A percentile compares a stretch with the other conserved stretches of the same genome.
These are phyloP conservation scores for Papilio gigon DNA, from an alignment of 2,888 invertebrate species.

Conservation along the genomic window DNA sequence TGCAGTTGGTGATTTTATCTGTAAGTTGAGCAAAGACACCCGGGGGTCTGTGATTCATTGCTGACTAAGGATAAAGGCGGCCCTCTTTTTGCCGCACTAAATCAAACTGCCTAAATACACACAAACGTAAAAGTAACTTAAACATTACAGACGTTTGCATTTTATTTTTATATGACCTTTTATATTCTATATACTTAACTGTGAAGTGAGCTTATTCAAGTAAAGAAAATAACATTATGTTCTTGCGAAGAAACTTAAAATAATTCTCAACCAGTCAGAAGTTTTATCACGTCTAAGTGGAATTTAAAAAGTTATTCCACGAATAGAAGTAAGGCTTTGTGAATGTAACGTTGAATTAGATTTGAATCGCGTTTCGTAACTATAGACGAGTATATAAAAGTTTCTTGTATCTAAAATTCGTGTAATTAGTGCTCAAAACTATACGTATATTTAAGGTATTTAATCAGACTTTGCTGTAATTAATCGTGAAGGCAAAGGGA, in stretches of 20 bases:
- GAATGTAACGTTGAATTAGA: no score
- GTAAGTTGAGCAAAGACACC: slow-evolving; percentile 25
- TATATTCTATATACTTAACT: background rate
- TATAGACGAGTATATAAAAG: background rate
- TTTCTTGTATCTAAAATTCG: background rate
- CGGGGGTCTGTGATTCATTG: slow-evolving; percentile 28
- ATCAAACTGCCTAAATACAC: slow-evolving; percentile 34
- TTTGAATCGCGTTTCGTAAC: background rate
- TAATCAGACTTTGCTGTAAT: slow-evolving; percentile 32
- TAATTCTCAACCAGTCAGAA: background rate
- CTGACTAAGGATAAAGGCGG: slow-evolving; percentile 23
- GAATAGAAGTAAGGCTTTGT: no score
- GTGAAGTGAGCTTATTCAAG: background rate
- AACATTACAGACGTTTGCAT: background rate
- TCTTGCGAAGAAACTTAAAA: no score
- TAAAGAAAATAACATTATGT: background rate
- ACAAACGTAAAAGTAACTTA: slow-evolving; percentile 6
- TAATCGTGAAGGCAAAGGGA: slow-evolving; percentile 18
- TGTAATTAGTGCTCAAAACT: slow-evolving; percentile 3
- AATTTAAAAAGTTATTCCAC: background rate
- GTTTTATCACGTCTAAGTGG: background rate
- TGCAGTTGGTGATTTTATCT: slow-evolving; percentile 15
- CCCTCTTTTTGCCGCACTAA: slow-evolving; percentile 22
- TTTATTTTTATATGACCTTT: background rate
- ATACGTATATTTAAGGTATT: slow-evolving; percentile 1